These are phyloP conservation scores for Dromius quadrimaculatus DNA, from an alignment of 2,888 invertebrate species.

Conservation along the genomic window DNA sequence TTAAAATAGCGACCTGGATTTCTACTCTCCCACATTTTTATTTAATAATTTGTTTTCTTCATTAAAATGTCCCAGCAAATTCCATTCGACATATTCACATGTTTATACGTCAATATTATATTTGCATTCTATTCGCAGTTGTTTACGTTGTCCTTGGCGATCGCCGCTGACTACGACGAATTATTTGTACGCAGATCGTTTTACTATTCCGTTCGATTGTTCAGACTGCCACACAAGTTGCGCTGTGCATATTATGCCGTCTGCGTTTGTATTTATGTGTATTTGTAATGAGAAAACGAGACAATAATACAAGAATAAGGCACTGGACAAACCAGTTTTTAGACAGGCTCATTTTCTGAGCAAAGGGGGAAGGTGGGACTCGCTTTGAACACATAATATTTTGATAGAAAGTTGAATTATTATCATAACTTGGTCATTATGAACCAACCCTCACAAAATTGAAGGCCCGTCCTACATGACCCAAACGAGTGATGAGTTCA, in stretches of 20 bases:
- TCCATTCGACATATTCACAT: background rate
- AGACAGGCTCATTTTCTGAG: too few relatives aligned
- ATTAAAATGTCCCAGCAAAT: background rate
- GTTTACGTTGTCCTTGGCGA: conserved; percentile 12
- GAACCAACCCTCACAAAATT: too few relatives aligned
- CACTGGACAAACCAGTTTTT: too few relatives aligned
- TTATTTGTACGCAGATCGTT: background rate
- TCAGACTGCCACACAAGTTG: conserved; percentile 22
- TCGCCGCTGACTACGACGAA: background rate
- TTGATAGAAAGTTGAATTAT: too few relatives aligned
- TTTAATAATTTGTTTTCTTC: background rate
- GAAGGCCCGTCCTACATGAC: too few relatives aligned
- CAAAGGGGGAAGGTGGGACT: too few relatives aligned
- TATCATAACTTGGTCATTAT: too few relatives aligned
- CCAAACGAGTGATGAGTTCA: too few relatives aligned
- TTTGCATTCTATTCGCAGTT: conserved; percentile 9
- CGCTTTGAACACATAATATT: too few relatives aligned
- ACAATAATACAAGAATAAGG: too few relatives aligned
- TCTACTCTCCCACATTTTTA: conserved; percentile 13
- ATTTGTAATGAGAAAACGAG: too few relatives aligned
- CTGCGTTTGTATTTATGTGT: background rate
- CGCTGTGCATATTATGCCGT: conserved; percentile 9
- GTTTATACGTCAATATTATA: background rate
- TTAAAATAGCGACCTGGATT: conserved; percentile 26
- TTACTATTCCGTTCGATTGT: conserved; percentile 28